Evolutionary conservation across 2,888 invertebrate species (phyloP), one percentile per base, ranked within the genome.

Genomic region (Plebejus argus): DNA sequence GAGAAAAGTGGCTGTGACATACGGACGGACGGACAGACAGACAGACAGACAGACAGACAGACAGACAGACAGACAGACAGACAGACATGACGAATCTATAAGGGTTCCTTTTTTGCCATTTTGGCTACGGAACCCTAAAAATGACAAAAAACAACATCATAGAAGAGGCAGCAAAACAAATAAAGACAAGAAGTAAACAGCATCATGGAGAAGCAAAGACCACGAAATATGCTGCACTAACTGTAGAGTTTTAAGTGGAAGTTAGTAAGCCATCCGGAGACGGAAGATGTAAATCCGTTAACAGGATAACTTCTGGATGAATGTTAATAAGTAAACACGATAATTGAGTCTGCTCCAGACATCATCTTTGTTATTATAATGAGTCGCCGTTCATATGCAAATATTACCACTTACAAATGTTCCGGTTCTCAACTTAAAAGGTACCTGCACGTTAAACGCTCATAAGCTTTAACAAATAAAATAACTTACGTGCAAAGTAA

Each of bases 311-410:
- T 87, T 88, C 86, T 84, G 86, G 87, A 88, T 86, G 85, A 85
- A 91, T 90, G 91, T 88, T 89, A 90, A 91, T 91, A 89, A 90
- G 89, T 86, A 87, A 90, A 89, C 86, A 90, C 90, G 91, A 91
- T 91, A 92, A 92, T 93, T 91, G 90, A 92, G 88, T 90, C 90
- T 86, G 85, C 79, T 80, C 85, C 79, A 84, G 86, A 84, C 84
- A 85, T 85, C 87, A 89, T 90, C 91, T 91, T 93, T 93, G 92
- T 92, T 89, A 92, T 92, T 92, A 87, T 89, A 90, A 92, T 91
- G 89, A 91, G 89, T 83, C 84, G 83, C 86, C 85, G 87, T 90
- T 91, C 88, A 87, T 87, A 89, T 88, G 88, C 88, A 84, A 89
- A 88, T 84, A 81, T 81, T 79, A 79, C 76, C 58, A 39, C 39